Evolutionary conservation across 2,797 vertebrate species (phyloP).

Genomic region (Masticophis lateralis): DNA sequence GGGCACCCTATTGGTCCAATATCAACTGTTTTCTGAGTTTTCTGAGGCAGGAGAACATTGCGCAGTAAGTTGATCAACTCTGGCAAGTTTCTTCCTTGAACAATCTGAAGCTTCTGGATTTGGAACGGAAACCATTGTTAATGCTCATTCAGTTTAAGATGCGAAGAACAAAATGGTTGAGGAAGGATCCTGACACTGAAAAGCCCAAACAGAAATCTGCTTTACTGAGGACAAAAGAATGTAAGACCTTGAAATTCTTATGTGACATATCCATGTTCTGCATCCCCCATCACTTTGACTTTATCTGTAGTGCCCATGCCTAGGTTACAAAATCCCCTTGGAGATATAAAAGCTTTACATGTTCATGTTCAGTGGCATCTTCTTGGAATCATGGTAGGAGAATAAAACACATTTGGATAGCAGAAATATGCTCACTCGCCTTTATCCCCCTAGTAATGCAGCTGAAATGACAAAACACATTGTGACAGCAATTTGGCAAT

Average conservation of each 20-base stretch:
- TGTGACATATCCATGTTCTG: background rate
- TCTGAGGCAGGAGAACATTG: background rate
- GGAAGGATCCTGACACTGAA: background rate
- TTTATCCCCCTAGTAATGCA: slow-evolving; percentile 27
- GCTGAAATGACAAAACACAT: slow-evolving; percentile 43
- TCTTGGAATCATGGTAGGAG: background rate
- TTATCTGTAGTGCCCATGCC: background rate
- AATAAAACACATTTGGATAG: slow-evolving; percentile 18
- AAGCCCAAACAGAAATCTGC: background rate
- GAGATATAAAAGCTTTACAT: background rate
- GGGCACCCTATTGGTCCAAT: background rate
- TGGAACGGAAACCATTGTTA: background rate
- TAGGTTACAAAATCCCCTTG: background rate
- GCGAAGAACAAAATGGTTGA: background rate
- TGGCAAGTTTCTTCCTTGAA: background rate
- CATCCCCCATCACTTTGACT: background rate
- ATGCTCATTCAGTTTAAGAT: background rate
- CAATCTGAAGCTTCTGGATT: background rate
- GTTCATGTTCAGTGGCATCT: background rate
- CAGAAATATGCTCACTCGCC: background rate
- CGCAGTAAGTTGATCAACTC: background rate
- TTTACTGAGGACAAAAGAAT: background rate
- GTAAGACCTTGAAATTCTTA: background rate
- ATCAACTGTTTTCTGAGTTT: background rate
- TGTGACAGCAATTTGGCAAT: slow-evolving; percentile 33